phyloP scores from a whole-genome alignment of 1,140 invertebrate genomes.

The Drosophila sp. region DNA sequence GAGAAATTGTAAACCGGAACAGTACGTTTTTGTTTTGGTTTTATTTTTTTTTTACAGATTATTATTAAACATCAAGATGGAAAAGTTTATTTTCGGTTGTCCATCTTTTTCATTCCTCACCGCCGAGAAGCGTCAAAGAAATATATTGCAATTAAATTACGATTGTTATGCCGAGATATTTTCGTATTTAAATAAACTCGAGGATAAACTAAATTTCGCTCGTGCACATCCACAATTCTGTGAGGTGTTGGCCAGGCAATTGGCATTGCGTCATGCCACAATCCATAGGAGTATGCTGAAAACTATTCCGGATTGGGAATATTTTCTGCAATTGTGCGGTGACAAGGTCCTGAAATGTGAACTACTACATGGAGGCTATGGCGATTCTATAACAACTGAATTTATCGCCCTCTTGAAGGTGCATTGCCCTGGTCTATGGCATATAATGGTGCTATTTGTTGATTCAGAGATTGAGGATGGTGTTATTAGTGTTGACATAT shows the following conservation, averaged over 20 bases:
- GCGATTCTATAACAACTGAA: constrained; percentile 38
- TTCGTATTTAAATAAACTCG: constrained; percentile 45
- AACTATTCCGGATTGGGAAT: constrained; percentile 51
- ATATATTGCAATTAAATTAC: constrained; percentile 64
- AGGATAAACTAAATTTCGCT: constrained; percentile 59
- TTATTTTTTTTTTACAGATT: background rate
- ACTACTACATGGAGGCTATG: constrained; percentile 53
- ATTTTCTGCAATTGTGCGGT: constrained; percentile 47
- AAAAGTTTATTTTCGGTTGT: constrained; percentile 53
- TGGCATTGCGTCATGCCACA: constrained; percentile 31
- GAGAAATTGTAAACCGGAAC: background rate
- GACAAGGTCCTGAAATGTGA: constrained; percentile 51
- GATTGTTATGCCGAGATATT: constrained; percentile 59
- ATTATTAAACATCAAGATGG: constrained; percentile 32
- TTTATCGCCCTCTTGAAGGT: constrained; percentile 42
- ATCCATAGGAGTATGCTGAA: constrained; percentile 55
- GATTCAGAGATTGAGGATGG: constrained; percentile 26
- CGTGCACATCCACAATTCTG: constrained; percentile 47
- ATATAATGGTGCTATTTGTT: constrained; percentile 57
- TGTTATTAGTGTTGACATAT: constrained; percentile 20
- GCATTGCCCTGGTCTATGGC: constrained; percentile 44
- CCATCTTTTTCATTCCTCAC: constrained; percentile 48
- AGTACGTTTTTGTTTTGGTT: background rate
- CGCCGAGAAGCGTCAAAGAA: constrained; percentile 32
- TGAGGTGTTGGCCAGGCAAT: constrained; percentile 29